Percentiles rank a stretch among this genome's conserved stretches.
phyloP scores from a whole-genome alignment of 2,797 vertebrate genomes.

The Halcyon smyrnensis region DNA sequence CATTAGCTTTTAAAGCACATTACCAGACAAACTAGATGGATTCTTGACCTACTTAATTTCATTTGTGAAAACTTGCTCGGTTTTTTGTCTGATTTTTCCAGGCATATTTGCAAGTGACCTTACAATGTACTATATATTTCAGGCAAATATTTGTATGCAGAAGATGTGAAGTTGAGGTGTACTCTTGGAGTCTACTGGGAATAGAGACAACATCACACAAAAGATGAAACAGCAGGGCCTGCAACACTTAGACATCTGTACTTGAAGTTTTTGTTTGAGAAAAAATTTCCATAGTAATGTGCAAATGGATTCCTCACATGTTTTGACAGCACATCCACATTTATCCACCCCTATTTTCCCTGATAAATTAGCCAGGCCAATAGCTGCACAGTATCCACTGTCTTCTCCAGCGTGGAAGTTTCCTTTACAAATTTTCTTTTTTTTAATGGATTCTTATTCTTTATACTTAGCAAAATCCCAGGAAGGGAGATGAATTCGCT shows the following conservation, averaged over 20 bases:
- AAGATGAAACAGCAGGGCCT: constrained; percentile 62
- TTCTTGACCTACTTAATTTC: constrained; percentile 75
- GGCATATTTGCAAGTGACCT: constrained; percentile 60
- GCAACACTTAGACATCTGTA: constrained; percentile 59
- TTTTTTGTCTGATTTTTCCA: constrained; percentile 66
- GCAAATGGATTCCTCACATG: constrained; percentile 62
- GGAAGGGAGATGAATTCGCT: background rate
- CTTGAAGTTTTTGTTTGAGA: constrained; percentile 51
- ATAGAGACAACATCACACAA: constrained; percentile 62
- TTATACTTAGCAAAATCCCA: background rate
- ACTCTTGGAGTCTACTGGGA: constrained; percentile 8
- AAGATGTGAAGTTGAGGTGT: constrained; percentile 41
- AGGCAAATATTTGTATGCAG: constrained; percentile 54
- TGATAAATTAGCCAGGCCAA: constrained; percentile 2
- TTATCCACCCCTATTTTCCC: constrained; percentile 14
- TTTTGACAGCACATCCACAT: constrained; percentile 35
- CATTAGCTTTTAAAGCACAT: constrained; percentile 70
- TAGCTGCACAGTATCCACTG: background rate
- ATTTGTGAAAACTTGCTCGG: constrained; percentile 54
- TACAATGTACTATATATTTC: constrained; percentile 68
- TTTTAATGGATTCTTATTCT: background rate
- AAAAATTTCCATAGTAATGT: constrained; percentile 55
- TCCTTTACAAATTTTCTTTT: background rate
- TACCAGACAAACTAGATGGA: constrained; percentile 62
- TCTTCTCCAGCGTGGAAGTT: constrained; percentile 8